Conservation (phyloP, 2,113 vertebrate genomes). For the Ondatra zibethicus region DNA sequence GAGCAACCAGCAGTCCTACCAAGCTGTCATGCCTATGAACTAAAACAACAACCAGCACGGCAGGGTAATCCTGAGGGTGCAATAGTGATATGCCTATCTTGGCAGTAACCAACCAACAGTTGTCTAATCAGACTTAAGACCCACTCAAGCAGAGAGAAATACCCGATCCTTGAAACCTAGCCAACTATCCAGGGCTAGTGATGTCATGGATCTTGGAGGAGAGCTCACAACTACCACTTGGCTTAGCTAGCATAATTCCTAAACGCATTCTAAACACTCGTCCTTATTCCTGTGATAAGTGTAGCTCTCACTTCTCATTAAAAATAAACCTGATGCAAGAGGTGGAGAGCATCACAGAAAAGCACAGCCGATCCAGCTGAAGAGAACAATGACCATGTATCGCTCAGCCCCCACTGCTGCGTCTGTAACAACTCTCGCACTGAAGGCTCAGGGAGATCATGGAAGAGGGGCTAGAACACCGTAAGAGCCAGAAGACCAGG, state of each 20-base stretch:
- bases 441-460: not conserved
- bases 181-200: not conserved
- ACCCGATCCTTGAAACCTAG: not conserved
- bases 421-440: not conserved
- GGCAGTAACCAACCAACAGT: not conserved
- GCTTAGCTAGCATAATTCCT: not conserved
- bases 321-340: not conserved
- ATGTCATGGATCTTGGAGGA: not conserved
- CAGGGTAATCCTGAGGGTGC: not conserved
- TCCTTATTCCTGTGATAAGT: not conserved
- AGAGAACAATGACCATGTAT: not conserved
- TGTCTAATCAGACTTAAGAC: not conserved
- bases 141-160: not conserved
- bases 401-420: not conserved
- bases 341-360: not conserved
- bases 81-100: not conserved
- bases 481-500: not conserved
- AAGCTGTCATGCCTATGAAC: not conserved
- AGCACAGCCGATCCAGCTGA: not conserved
- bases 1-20: too few species aligned
- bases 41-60: not conserved
- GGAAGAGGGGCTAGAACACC: not conserved
- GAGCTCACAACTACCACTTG: not conserved
- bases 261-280: not conserved
- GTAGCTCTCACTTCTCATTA: not conserved